These are phyloP conservation scores for Columba guinea DNA, from an alignment of 2,797 vertebrate species.

Conservation along the genomic window DNA sequence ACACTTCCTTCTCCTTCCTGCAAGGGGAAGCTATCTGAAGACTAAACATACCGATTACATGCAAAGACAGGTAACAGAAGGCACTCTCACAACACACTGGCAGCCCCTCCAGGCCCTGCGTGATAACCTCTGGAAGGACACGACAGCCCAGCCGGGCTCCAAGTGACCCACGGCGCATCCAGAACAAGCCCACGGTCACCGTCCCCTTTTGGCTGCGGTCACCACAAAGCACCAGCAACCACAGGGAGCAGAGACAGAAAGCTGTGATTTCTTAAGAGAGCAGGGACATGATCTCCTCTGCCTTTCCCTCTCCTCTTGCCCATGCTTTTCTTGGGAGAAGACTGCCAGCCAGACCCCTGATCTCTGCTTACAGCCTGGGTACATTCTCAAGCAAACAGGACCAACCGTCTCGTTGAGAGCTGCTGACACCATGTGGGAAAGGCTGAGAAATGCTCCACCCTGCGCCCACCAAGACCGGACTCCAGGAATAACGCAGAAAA, in stretches of 20 bases:
- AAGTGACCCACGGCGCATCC: not conserved
- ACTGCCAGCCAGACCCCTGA: not conserved
- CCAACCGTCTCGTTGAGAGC: not conserved
- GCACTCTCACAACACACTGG: not conserved
- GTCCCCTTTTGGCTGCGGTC: accelerated
- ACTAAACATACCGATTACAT: not conserved
- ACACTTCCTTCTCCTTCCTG: not conserved
- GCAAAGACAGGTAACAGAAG: not conserved
- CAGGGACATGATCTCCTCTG: accelerated
- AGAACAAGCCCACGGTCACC: not conserved
- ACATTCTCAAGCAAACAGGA: accelerated
- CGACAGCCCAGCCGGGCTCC: not conserved
- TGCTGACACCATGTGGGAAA: slow-evolving; percentile 62
- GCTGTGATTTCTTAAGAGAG: not conserved
- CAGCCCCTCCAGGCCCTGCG: not conserved
- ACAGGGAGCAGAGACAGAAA: not conserved
- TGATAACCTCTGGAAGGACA: not conserved
- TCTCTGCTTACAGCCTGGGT: accelerated
- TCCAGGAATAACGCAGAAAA: accelerated
- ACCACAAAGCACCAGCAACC: not conserved
- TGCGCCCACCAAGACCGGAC: accelerated
- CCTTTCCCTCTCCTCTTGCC: not conserved
- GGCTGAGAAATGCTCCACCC: not conserved
- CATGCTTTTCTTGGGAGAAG: not conserved
- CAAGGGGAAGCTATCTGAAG: not conserved